Evolutionary conservation across 2,797 vertebrate species (phyloP), one percentile per base, ranked within the genome.

Genomic region (Rallus crepitans): DNA sequence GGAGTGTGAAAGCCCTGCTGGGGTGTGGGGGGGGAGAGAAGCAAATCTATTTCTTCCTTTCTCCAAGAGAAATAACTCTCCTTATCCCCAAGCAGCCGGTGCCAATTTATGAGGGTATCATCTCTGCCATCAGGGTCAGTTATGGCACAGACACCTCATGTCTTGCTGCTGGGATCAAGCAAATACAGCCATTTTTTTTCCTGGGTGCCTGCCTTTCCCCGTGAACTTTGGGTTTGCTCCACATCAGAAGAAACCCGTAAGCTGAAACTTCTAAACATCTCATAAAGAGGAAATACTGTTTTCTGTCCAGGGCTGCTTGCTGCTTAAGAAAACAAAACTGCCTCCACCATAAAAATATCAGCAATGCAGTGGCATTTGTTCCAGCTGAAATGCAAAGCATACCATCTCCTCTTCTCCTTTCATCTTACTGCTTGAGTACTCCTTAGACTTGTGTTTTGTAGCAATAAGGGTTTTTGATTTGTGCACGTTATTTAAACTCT

Each of bases 11-110:
- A 83, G 23, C 27, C 18, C 50, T 52, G 24, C 24, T 73, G 16
- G 12, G 23, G 17, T 33, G 25, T 0, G n/a, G 48, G 11, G 48
- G 11, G 73, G 30, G 85, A 78, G 30, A 70, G 27, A 81, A 66
- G 52, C 7, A 66, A 83, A 25, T 14, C 12, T 75, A n/a, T 39
- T 24, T 50, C 27, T 52, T 85, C 16, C 40, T 85, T 68, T 63
- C 50, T 68, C 33, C 12, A 40, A 56, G 12, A n/a, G 28, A 47
- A 88, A 21, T 50, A 65, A 80, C 5, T 24, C 9, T 77, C 27
- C 5, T 57, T 48, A 31, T 9, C 9, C 25, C 15, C 3, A 18
- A 7, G 12, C 78, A 4, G 39, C 20, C 2, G 0, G 8, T 42
- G 11, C 3, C 15, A 5, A 1, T 48, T 87, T 50, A 56, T 16